Base-by-base conservation (phyloP, 2,797 vertebrate species). In the Muraenolepis orangiensis region DNA sequence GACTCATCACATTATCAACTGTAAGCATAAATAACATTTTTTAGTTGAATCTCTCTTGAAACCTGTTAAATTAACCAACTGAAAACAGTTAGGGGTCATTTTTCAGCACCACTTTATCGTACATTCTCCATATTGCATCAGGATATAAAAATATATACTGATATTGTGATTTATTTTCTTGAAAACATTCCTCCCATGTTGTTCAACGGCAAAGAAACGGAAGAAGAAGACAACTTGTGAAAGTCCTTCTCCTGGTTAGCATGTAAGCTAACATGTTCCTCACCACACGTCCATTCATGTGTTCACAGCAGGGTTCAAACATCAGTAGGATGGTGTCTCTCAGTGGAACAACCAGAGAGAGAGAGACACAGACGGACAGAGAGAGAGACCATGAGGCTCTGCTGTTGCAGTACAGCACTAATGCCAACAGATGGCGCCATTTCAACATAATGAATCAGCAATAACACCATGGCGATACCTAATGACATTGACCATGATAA, bases 91-190 rank as follows among this genome's bases (percentile, higher is more conserved):
- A 91, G 71, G 85, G 92, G 92, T 94, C 92, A 87, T 91, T 87
- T 57, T 93, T 92, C 92, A 94, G 93, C 94, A 95, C 93, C 94
- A 92, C 90, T 92, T 90, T 92, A 89, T 91, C 91, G 86, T 93
- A 95, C 93, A 94, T 94, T 94, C 93, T 94, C 91, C 88, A 90
- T 93, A 94, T 94, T 94, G 92, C 93, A 94, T 94, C 86, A 88
- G 86, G 88, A 92, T 95, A 95, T 92, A 95, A 94, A 95, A 95
- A 94, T 94, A 95, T 94, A 95, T 91, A 95, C 92, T 93, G 90
- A 91, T 92, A 88, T 89, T 86, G 81, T 90, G 84, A 90, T 77
- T 85, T 83, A 81, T 88, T 75, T 80, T 87, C 82, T 84, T 85
- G 79, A 91, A 93, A 93, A 93, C 92, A 92, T 92, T 93, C 89